A percentile compares a stretch with the other conserved stretches of the same genome.
Evolutionary conservation across 2,113 vertebrate genomes (phyloP).

Genomic region (Thinocorus orbignyianus): DNA sequence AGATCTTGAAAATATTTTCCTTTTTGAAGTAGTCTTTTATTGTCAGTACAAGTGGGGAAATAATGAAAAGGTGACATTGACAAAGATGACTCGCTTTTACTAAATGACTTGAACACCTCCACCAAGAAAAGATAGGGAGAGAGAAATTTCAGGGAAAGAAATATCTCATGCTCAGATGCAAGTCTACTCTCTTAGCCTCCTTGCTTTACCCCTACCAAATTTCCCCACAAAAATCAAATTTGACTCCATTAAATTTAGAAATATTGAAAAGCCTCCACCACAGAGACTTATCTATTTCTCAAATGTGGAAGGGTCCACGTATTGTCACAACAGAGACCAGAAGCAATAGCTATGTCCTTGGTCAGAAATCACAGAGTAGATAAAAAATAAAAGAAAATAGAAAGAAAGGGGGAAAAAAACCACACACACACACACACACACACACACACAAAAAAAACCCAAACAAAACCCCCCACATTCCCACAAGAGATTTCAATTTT

Average conservation of each 20-base stretch:
- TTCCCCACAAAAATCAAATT: background rate
- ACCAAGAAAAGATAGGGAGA: background rate
- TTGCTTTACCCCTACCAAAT: background rate
- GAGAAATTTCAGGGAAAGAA: background rate
- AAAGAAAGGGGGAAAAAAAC: too few species aligned
- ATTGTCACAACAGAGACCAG: background rate
- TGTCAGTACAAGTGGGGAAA: background rate
- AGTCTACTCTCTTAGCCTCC: background rate
- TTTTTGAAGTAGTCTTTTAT: background rate
- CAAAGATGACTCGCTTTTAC: background rate
- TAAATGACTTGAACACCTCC: background rate
- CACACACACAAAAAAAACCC: too few species aligned
- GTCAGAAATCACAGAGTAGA: background rate
- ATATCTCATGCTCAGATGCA: fast-evolving
- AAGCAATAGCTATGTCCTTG: background rate
- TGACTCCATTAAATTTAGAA: background rate
- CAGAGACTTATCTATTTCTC: background rate
- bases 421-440: too few species aligned
- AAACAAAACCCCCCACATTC: too few species aligned
- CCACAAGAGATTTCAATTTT: background rate
- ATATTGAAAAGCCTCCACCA: background rate
- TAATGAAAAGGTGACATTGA: background rate
- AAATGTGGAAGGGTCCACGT: fast-evolving
- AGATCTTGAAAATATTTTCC: background rate
- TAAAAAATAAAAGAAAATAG: background rate